Percentiles rank a stretch among this genome's conserved stretches.
Conservation (phyloP, 2,113 vertebrate species). For the Carassius auratus region DNA sequence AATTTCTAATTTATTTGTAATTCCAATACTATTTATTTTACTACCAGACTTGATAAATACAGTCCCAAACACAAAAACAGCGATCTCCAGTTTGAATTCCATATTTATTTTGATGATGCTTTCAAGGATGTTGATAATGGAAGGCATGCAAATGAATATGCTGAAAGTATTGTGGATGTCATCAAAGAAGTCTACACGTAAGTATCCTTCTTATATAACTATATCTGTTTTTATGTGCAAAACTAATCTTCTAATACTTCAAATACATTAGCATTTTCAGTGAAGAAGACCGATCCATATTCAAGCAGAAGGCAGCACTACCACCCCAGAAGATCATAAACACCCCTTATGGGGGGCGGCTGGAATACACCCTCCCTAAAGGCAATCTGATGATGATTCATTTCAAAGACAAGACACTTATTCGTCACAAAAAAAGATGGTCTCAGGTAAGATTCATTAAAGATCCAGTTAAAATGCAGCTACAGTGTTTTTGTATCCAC, state of each 20-base stretch:
- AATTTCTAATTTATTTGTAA: background rate
- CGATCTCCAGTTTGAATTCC: slow-evolving; percentile 67
- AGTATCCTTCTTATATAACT: background rate
- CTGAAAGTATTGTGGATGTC: slow-evolving; percentile 54
- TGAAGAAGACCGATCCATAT: slow-evolving; percentile 51
- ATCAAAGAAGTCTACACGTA: slow-evolving; percentile 67
- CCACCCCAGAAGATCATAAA: slow-evolving; percentile 54
- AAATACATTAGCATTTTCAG: slow-evolving; percentile 65
- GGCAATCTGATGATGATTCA: slow-evolving; percentile 62
- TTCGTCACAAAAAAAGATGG: slow-evolving; percentile 60
- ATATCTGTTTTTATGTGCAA: background rate
- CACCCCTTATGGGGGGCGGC: slow-evolving; percentile 70
- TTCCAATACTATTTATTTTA: background rate
- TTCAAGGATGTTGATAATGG: slow-evolving; percentile 47
- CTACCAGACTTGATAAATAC: slow-evolving; percentile 70
- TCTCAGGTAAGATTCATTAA: slow-evolving; percentile 19
- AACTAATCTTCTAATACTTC: background rate
- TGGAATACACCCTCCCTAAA: slow-evolving; percentile 66
- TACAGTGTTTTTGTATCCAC: background rate
- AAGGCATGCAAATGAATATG: slow-evolving; percentile 64
- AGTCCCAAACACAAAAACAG: slow-evolving; percentile 53
- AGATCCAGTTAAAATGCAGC: background rate
- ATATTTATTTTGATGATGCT: slow-evolving; percentile 71
- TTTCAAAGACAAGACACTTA: slow-evolving; percentile 30
- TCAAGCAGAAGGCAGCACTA: slow-evolving; percentile 35